phyloP scores from a whole-genome alignment of 2,113 vertebrate species.

The mouse (Mus musculus) region GRCm39 chr12:71537501-71538000 shows the following conservation, averaged over 20 bases:
- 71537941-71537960: constrained; percentile 12
- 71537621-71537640: neutral
- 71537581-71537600: neutral
- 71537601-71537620: neutral
- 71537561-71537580: neutral
- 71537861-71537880: neutral
- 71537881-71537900: neutral
- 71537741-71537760: constrained; percentile 22
- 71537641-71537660: neutral
- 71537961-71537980: constrained; percentile 42
- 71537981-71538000: constrained; percentile 7
- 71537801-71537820: neutral
- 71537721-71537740: neutral
- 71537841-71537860: neutral
- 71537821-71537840: neutral
- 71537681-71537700: constrained; percentile 21
- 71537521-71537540: neutral
- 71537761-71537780: constrained; percentile 45
- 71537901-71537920: neutral
- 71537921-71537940: constrained; percentile 20
- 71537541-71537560: neutral
- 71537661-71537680: neutral
- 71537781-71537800: neutral
- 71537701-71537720: constrained; percentile 42
- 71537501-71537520: neutral